These are phyloP conservation scores for Orthosia incerta DNA, from an alignment of 2,888 invertebrate genomes.

Conservation along the genomic window DNA sequence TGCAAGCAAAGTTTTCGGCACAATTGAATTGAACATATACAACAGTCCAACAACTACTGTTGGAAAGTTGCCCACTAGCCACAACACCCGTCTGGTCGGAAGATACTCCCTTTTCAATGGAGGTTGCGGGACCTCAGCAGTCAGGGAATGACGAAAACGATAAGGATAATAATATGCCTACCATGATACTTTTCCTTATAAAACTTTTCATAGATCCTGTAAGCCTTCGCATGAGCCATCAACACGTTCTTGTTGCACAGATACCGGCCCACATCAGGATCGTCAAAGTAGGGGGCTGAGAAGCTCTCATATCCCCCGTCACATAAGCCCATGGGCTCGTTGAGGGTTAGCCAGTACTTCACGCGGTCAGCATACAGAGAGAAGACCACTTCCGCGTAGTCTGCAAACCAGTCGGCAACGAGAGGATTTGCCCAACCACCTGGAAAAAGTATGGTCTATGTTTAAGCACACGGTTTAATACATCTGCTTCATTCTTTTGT, in stretches of 20 bases:
- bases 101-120: no score
- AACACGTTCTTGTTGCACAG: conserved; percentile 90
- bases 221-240: conserved; percentile 92
- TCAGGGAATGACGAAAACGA: no score
- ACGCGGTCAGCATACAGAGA: conserved; percentile 91
- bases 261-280: conserved; percentile 39
- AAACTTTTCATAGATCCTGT: conserved; percentile 88
- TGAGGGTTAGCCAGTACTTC: conserved; percentile 93
- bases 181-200: conserved; percentile 88
- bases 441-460: conserved; percentile 40
- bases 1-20: no score
- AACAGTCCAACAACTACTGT: no score
- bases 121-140: no score
- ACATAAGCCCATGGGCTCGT: conserved; percentile 89
- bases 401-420: conserved; percentile 90
- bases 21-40: no score
- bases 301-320: conserved; percentile 36
- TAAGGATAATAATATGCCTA: conserved; percentile 35
- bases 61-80: no score
- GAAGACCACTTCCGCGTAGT: conserved; percentile 90
- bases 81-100: no score
- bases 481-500: no score
- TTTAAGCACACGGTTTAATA: no score
- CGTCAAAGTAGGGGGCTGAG: conserved; percentile 53
- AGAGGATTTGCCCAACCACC: conserved; percentile 92